Evolutionary conservation across 2,113 vertebrate species (phyloP), one percentile per base, ranked within the genome.

Genomic region (Pterophyllum scalare): DNA sequence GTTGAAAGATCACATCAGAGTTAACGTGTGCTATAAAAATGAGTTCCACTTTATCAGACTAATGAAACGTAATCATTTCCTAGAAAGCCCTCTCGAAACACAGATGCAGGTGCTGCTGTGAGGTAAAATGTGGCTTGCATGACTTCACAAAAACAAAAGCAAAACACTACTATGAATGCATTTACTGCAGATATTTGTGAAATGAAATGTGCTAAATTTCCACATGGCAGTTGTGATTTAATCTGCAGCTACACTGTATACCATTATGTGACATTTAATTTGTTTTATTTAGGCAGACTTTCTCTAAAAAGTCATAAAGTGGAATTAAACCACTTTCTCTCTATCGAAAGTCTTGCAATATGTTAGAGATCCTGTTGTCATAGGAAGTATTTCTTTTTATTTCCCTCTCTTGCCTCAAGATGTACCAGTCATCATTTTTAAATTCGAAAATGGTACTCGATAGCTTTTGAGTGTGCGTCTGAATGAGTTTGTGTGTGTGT

Each of bases 401-500:
- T 85, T 59, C 58, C 52, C 60, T 52, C 24, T 79, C 17, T 78
- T 61, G 43, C 38, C 61, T 46, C 28, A 80, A 72, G 59, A 74
- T 26, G 52, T 72, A 12, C 67, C 46, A 46, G 75, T 56, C 81
- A 80, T 87, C 60, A 59, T 83, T 85, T 74, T 61, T 7, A 65
- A 54, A 75, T 67, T 10, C 56, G 77, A 67, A 76, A 75, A 88
- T 57, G 79, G 12, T 54, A 46, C 58, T 79, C 52, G 74, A 60
- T 58, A 74, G 75, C 40, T 59, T 79, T 6, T 67, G 22, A 22
- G 15, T 59, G 77, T 22, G 59, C 26, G 28, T 40, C 22, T 75
- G 58, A 76, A 62, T 49, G 17, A 76, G 70, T 28, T 28, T 33
- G 33, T 7, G 33, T 33, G 33, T 67, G 67, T 81, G 78, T 76